These are phyloP conservation scores for Pangasius mekongensis DNA, from an alignment of 2,797 vertebrate species.

Conservation along the genomic window DNA sequence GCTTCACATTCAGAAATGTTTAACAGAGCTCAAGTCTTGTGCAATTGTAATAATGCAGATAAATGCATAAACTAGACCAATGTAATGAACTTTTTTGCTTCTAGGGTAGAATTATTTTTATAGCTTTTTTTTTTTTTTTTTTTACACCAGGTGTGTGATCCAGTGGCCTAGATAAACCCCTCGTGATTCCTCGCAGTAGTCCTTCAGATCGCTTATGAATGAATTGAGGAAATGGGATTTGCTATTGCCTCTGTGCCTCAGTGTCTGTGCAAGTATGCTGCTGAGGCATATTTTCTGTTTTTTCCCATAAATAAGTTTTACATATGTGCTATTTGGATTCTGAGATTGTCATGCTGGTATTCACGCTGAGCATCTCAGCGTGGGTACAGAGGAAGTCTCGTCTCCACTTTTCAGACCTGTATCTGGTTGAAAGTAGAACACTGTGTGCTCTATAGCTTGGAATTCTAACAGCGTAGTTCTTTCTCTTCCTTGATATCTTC, in stretches of 20 bases:
- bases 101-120: not conserved
- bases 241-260: not conserved
- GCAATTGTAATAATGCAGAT: not conserved
- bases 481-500: not conserved
- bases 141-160: too few relatives aligned
- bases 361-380: not conserved
- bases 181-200: not conserved
- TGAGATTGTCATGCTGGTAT: not conserved
- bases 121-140: not conserved
- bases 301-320: not conserved
- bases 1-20: not conserved
- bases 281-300: not conserved
- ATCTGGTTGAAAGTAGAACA: not conserved
- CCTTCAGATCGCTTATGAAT: not conserved
- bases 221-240: not conserved
- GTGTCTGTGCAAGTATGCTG: not conserved
- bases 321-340: conserved; percentile 14
- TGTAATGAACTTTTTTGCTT: not conserved
- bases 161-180: not conserved
- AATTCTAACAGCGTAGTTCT: not conserved
- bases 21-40: not conserved
- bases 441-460: too few relatives aligned
- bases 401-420: not conserved
- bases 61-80: not conserved
- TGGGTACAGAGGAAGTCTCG: conserved; percentile 12